These are phyloP conservation scores for Melospiza georgiana DNA, from an alignment of 2,113 vertebrate genomes.

Conservation along the genomic window DNA sequence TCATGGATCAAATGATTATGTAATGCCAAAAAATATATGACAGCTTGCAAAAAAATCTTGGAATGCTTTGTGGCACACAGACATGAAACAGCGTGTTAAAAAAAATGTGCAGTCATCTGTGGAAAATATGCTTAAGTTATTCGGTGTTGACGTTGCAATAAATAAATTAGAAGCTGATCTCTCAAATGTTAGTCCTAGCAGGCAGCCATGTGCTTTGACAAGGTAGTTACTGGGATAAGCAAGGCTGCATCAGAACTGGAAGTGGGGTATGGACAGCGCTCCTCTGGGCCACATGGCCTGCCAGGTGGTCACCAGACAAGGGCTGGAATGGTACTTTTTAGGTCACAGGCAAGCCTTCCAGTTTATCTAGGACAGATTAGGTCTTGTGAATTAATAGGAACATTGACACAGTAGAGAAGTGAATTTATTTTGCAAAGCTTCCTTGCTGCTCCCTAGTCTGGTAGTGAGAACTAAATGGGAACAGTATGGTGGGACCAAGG, in stretches of 20 bases:
- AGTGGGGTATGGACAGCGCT: not conserved
- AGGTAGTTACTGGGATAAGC: not conserved
- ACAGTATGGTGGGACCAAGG: not conserved
- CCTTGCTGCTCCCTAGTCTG: not conserved
- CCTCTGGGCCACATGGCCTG: not conserved
- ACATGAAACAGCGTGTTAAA: constrained; percentile 44
- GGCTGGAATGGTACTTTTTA: not conserved
- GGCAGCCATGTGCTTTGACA: constrained; percentile 20
- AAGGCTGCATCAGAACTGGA: not conserved
- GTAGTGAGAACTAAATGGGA: not conserved
- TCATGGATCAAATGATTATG: constrained; percentile 25
- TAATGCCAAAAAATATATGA: constrained; percentile 46
- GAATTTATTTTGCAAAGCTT: not conserved
- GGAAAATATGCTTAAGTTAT: constrained; percentile 61
- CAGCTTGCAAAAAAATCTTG: constrained; percentile 46
- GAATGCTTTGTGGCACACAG: constrained; percentile 18
- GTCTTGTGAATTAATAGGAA: not conserved
- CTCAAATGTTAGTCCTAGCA: constrained; percentile 55
- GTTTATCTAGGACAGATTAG: not conserved
- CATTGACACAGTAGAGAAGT: not conserved
- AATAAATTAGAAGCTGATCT: constrained; percentile 32
- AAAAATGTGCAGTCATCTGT: constrained; percentile 57
- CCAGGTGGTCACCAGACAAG: not conserved
- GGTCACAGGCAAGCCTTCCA: not conserved
- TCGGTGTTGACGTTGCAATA: constrained; percentile 46